phyloP scores from a whole-genome alignment of 2,888 invertebrate genomes.

The Nineta flava region DNA sequence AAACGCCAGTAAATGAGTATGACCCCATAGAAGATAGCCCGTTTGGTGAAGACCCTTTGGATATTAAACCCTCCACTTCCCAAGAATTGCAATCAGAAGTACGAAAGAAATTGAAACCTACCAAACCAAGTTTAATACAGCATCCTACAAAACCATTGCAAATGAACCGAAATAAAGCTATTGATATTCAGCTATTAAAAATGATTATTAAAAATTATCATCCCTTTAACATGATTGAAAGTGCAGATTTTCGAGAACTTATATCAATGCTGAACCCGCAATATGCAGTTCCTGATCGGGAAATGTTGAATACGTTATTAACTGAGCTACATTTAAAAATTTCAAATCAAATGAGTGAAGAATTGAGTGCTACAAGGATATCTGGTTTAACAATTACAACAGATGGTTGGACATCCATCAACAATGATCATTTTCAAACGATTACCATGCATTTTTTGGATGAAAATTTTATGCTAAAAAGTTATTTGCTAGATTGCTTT shows the following conservation, averaged over 20 bases:
- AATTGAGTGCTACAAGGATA: neutral
- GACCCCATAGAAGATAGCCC: too few species aligned
- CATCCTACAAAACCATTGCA: too few species aligned
- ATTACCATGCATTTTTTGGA: neutral
- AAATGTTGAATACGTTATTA: neutral
- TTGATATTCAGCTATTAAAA: neutral
- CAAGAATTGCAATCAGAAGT: too few species aligned
- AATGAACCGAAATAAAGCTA: too few species aligned
- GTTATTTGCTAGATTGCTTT: neutral
- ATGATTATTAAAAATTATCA: neutral
- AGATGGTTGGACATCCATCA: neutral
- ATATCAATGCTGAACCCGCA: neutral
- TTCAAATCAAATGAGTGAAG: neutral
- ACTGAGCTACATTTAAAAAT: neutral
- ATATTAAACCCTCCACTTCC: too few species aligned
- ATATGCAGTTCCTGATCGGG: neutral
- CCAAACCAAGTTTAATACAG: too few species aligned
- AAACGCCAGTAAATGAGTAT: too few species aligned
- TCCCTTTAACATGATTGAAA: neutral
- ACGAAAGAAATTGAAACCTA: too few species aligned
- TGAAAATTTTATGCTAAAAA: neutral
- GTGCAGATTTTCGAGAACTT: neutral
- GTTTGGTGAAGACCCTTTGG: too few species aligned
- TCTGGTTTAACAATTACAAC: neutral
- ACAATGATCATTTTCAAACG: neutral